phyloP scores from a whole-genome alignment of 2,113 vertebrate genomes.

The Anguilla japonica region DNA sequence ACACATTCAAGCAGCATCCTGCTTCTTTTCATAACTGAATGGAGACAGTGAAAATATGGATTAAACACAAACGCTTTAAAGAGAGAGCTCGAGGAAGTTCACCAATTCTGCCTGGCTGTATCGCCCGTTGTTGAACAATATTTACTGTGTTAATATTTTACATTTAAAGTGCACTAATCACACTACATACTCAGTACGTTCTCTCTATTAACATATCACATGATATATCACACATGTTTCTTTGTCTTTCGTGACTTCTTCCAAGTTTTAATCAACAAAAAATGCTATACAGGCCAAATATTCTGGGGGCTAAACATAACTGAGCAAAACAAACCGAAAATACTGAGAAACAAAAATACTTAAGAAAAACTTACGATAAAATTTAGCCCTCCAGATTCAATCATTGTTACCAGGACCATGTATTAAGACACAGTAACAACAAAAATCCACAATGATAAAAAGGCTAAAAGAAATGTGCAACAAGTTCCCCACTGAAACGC shows the following conservation, averaged over 20 bases:
- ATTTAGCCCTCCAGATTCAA: constrained; percentile 10
- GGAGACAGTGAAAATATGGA: background rate
- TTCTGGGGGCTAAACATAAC: background rate
- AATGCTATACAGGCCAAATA: background rate
- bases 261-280: background rate
- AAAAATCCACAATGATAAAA: background rate
- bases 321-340: constrained; percentile 11
- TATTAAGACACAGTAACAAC: background rate
- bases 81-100: background rate
- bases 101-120: background rate
- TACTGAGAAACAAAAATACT: constrained; percentile 21
- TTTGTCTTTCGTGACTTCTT: constrained; percentile 13
- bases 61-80: background rate
- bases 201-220: background rate
- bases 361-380: background rate
- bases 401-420: background rate
- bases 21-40: constrained; percentile 2
- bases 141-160: background rate
- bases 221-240: background rate
- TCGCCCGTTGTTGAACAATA: background rate
- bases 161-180: constrained; percentile 16
- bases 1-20: constrained; percentile 7
- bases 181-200: background rate
- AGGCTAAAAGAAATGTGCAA: background rate
- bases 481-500: background rate